Evolutionary conservation across 2,888 invertebrate genomes (phyloP).

Genomic region (Melinaea marsaeus): DNA sequence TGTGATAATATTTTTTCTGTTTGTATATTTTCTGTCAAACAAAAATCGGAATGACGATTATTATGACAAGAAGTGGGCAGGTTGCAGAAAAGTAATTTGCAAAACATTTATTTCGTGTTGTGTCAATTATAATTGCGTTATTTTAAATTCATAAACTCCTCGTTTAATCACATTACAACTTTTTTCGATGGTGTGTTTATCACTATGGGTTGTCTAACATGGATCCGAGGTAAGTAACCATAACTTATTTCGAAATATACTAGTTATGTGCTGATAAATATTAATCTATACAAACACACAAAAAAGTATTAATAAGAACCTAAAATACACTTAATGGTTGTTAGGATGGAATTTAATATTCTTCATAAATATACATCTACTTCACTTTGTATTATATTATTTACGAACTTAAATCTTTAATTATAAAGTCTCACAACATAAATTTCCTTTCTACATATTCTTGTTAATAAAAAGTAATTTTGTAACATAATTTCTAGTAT

Average conservation of each 20-base stretch:
- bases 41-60: conserved; percentile 17
- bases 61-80: conserved; percentile 23
- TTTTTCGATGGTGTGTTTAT: conserved; percentile 45
- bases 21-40: conserved; percentile 21
- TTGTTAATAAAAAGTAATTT: not conserved
- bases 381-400: too few species aligned
- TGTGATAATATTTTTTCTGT: conserved; percentile 21
- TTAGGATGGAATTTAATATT: too few species aligned
- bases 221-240: conserved; percentile 70
- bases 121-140: conserved; percentile 1
- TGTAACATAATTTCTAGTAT: not conserved
- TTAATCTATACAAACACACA: not conserved
- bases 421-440: too few species aligned
- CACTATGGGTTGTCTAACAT: conserved; percentile 69
- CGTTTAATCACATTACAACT: not conserved
- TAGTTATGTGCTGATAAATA: not conserved
- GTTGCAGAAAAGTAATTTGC: conserved; percentile 18
- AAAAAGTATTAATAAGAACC: too few species aligned
- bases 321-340: too few species aligned
- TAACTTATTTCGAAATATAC: not conserved
- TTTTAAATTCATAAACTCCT: not conserved
- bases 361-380: too few species aligned
- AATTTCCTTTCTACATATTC: too few species aligned
- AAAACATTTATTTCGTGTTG: conserved; percentile 15
- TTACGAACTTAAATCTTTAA: too few species aligned